Evolutionary conservation across 64 coral and sea anemone genomes (phyloP), one percentile per base, ranked within the genome.

Genomic region (Porites lutea): DNA sequence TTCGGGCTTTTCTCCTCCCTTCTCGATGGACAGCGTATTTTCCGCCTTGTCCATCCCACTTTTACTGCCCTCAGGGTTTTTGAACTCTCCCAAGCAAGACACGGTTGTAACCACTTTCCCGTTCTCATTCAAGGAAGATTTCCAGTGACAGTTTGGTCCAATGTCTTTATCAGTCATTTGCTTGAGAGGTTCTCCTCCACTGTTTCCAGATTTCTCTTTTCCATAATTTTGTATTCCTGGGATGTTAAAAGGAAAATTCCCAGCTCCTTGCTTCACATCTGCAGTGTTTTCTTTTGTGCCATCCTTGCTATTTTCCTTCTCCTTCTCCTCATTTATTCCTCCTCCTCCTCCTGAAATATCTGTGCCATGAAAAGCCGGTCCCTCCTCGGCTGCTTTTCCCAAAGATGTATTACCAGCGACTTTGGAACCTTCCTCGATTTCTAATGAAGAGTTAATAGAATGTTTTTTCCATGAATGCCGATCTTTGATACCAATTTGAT

Each of bases 91-190:
- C 8, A 60, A 84, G 47, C 81, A 84, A 12, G 61, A 47, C 48
- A 84, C 43, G 21, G 81, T 68, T 21, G 81, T 84, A 2, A 84
- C 18, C 11, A 67, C 15, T 20, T 65, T 60, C 19, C 81, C 81
- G 21, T 84, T 84, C 13, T 65, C 63, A 5, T 63, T 63, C 16
- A 47, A 52, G 7, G 61, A 68, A 8, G 63, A 52, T 50, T 84
- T 84, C 81, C 81, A 84, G 63, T 84, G 81, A 48, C 81, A 84
- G 23, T 84, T 84, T 20, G 81, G 81, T 9, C 81, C 81, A 51
- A 84, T 18, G 43, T 84, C 47, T 59, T 80, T 80, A 15, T 80
- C 78, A 0, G 80, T 67, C 47, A 68, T 65, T 19, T 68, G 81
- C 52, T 84, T 84, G 16, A 6, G 9, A 10, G 48, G 11, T 10